These are phyloP conservation scores for Ophion slaviceki DNA, from an alignment of 2,888 invertebrate genomes.

Conservation along the genomic window DNA sequence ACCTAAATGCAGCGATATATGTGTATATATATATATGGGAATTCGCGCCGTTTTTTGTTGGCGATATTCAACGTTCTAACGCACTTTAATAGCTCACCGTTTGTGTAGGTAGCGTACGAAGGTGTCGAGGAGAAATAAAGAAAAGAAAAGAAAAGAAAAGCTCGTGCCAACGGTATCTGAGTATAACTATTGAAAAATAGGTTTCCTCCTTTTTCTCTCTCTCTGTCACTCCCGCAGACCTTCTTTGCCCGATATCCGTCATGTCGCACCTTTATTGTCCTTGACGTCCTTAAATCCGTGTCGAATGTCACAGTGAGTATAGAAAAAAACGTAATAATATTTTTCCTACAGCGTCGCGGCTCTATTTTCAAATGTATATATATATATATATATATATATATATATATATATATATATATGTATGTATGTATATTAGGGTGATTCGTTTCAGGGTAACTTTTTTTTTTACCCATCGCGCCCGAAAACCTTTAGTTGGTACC, in stretches of 20 bases:
- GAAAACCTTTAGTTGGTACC: too few species aligned
- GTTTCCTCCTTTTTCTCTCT: background rate
- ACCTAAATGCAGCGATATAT: background rate
- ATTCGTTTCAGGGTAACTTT: too few species aligned
- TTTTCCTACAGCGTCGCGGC: constrained; percentile 10
- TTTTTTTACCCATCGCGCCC: too few species aligned
- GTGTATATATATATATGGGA: constrained; percentile 24
- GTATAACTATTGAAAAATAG: constrained; percentile 42
- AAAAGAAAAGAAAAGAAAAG: constrained; percentile 34
- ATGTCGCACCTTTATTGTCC: constrained; percentile 31
- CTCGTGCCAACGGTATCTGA: constrained; percentile 43
- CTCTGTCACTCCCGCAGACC: background rate
- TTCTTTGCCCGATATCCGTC: constrained; percentile 27
- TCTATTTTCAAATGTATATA: background rate
- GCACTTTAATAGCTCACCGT: constrained; percentile 42
- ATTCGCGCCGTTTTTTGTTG: constrained; percentile 21
- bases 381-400: too few species aligned
- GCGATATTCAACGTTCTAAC: constrained; percentile 42
- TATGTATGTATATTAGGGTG: too few species aligned
- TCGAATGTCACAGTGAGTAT: constrained; percentile 20
- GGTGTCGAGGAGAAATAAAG: constrained; percentile 4
- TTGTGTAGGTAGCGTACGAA: background rate
- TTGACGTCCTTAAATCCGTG: constrained; percentile 33
- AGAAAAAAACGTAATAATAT: constrained; percentile 38
- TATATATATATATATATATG: too few species aligned